These are phyloP conservation scores for Philypnodon macrostomus DNA, from an alignment of 2,797 vertebrate genomes.

Conservation along the genomic window DNA sequence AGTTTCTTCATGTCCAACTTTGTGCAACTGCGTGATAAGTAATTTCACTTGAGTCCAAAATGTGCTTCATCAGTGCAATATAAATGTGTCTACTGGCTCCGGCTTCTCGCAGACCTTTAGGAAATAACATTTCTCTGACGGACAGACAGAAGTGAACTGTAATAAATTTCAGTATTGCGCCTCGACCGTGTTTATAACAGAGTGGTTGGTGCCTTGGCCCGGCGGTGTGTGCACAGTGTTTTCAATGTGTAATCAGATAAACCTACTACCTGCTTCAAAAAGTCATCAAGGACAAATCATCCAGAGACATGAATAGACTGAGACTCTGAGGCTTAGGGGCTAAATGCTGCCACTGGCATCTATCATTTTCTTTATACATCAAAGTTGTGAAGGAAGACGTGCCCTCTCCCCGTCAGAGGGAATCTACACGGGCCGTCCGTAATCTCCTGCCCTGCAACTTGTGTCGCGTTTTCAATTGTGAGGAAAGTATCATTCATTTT, in stretches of 20 bases:
- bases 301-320: conserved; percentile 66
- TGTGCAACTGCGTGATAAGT: neutral
- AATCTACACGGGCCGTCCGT: conserved; percentile 69
- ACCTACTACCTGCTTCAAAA: conserved; percentile 66
- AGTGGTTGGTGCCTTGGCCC: conserved; percentile 34
- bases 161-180: conserved; percentile 40
- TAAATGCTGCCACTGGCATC: conserved; percentile 62
- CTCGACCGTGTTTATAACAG: conserved; percentile 44
- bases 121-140: conserved; percentile 26
- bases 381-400: conserved; percentile 68
- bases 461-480: conserved; percentile 76
- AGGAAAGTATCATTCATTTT: conserved; percentile 81
- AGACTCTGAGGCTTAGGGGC: conserved; percentile 59
- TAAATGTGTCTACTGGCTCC: conserved; percentile 29
- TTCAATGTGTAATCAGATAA: conserved; percentile 68
- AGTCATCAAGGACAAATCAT: conserved; percentile 71
- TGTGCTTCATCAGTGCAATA: conserved; percentile 29
- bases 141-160: conserved; percentile 42
- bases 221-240: conserved; percentile 33
- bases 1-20: conserved; percentile 2
- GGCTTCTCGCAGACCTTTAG: conserved; percentile 13
- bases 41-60: conserved; percentile 27
- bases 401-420: conserved; percentile 62
- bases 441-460: conserved; percentile 75
- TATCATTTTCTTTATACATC: conserved; percentile 69